A percentile compares a stretch with the other conserved stretches of the same genome.
phyloP scores from a whole-genome alignment of 2,113 vertebrate genomes.

The Herpailurus yagouaroundi region DNA sequence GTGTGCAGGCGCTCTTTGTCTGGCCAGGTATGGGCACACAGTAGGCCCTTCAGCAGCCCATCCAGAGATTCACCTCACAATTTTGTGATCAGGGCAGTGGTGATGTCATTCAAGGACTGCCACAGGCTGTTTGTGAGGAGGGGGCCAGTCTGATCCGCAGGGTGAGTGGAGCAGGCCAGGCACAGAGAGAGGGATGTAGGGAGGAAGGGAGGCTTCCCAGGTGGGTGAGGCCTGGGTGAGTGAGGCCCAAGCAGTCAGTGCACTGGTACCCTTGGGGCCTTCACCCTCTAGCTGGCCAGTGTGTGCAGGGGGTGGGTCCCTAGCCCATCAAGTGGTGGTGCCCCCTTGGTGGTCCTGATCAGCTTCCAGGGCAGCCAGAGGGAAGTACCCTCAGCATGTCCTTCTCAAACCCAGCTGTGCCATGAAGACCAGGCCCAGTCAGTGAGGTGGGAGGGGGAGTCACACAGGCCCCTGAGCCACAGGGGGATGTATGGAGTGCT shows the following conservation, averaged over 20 bases:
- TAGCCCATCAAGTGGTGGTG: neutral
- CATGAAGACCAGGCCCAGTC: neutral
- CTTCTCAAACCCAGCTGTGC: neutral
- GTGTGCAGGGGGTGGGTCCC: neutral
- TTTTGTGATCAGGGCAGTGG: accelerated
- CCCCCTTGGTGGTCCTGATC: accelerated
- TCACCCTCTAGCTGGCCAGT: neutral
- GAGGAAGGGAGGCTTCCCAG: neutral
- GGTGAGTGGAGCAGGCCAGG: neutral
- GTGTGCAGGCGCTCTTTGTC: neutral
- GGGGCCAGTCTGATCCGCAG: neutral
- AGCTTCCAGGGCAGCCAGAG: neutral
- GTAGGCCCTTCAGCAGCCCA: neutral
- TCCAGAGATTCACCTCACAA: neutral
- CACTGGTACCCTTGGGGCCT: neutral
- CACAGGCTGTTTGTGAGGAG: neutral
- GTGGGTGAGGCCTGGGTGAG: neutral
- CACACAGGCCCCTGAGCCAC: neutral
- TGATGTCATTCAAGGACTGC: neutral
- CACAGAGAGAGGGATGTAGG: neutral
- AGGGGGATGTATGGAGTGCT: neutral
- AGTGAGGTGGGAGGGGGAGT: neutral
- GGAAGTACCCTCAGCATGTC: accelerated
- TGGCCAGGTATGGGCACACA: neutral
- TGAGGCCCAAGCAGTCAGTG: neutral